Conservation (phyloP, 2,888 invertebrate genomes). For the Teinopalpus imperialis region DNA sequence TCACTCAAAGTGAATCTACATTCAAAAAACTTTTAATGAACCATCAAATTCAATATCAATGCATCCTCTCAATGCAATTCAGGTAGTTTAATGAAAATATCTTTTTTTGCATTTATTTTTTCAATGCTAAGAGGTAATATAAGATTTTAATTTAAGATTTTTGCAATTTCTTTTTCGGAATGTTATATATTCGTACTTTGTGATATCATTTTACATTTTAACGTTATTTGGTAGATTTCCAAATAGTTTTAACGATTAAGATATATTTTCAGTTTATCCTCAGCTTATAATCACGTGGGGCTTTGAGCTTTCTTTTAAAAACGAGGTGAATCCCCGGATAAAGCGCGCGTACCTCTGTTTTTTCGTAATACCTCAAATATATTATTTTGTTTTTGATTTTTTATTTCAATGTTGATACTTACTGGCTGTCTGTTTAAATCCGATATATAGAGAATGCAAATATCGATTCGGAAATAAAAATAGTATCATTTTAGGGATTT, state of each 20-base stretch:
- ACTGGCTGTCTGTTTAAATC: constrained; percentile 43
- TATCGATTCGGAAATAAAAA: constrained; percentile 46
- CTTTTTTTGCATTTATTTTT: constrained; percentile 69
- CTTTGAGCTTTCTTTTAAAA: constrained; percentile 30
- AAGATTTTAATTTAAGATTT: constrained; percentile 40
- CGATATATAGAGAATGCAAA: constrained; percentile 38
- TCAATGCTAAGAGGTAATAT: constrained; percentile 49
- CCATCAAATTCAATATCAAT: constrained; percentile 21
- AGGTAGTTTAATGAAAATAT: constrained; percentile 25
- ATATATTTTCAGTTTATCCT: constrained; percentile 53
- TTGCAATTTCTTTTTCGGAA: constrained; percentile 61
- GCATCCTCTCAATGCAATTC: constrained; percentile 38
- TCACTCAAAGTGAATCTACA: constrained; percentile 48
- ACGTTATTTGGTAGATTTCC: constrained; percentile 60
- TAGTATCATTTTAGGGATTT: constrained; percentile 65
- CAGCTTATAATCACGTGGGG: constrained; percentile 34
- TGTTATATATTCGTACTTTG: constrained; percentile 71
- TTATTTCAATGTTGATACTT: constrained; percentile 68
- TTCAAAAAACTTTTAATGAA: constrained; percentile 18
- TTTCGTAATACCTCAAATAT: constrained; percentile 73
- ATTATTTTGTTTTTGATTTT: constrained; percentile 71
- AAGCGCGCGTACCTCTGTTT: constrained; percentile 64
- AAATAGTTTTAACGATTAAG: constrained; percentile 52
- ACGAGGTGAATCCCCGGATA: constrained; percentile 42
- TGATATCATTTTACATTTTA: constrained; percentile 70